Evolutionary conservation across 2,797 vertebrate genomes (phyloP), one percentile per base, ranked within the genome.

Genomic region (Gallinago solitaria): DNA sequence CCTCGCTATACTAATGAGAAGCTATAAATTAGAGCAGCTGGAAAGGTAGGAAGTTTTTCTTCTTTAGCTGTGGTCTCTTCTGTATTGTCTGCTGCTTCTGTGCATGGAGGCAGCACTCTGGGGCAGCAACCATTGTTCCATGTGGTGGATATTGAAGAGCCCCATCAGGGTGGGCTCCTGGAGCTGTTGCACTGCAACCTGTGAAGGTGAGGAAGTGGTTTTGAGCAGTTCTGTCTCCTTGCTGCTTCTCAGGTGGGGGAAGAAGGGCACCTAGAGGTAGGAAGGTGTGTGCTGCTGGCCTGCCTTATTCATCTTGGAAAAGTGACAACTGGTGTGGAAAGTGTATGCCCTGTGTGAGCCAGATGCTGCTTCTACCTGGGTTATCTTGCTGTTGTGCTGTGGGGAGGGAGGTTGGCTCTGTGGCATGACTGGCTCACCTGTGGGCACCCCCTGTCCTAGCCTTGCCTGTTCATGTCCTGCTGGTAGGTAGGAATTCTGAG

Each of bases 11-110:
- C 16, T 51, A 70, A 67, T 11, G 37, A 80, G 54, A 5, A 33
- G 25, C 24, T 85, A 61, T 53, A 70, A 80, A 73, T 57, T 14
- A 30, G 4, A 5, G 35, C 35, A 75, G 21, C 2, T 11, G 30
- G 2, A 2, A 0, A 0, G 0, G 0, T 0, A 4, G 1, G 1
- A 6, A 3, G 2, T 0, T 19, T 33, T 0, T 37, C 19, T 7
- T 33, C 3, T 53, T 5, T 60, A 12, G 2, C 0, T 33, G 2
- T 5, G 7, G 2, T 4, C 0, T 24, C 0, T 10, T 17, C 1
- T 41, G 8, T 1, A 2, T 23, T 1, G 6, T 57, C 7, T 24
- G 5, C 5, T 33, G 11, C 0, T 48, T 9, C 2, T 53, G 9
- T 10, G 21, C 0, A 0, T 4, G 5, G 30, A 32, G 28, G 0